Evolutionary conservation across 1,140 invertebrate species (phyloP), one percentile per base, ranked within the genome.

Genomic region (Stegodyphus dumicola): DNA sequence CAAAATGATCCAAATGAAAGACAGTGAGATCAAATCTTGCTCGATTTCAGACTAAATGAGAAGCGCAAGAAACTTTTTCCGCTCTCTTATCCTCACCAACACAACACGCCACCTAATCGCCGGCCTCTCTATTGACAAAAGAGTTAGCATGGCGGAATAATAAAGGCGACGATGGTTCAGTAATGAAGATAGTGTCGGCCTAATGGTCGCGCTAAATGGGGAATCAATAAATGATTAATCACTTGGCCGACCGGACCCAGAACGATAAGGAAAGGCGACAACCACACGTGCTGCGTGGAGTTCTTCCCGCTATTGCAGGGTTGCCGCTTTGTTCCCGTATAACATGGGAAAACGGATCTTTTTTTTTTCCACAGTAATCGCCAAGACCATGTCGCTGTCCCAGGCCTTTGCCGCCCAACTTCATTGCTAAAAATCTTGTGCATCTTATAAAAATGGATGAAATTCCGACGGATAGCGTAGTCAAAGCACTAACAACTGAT

Each of bases 151-250:
- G n/a, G 66, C 52, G 66, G 77, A 67, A 78, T 78, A 78, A 78
- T 78, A 78, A 78, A 78, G 77, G 77, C 77, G 77, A 17, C 65
- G 65, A 67, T 67, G 65, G 65, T 78, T 78, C 77, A 78, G 52
- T 78, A 78, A 78, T 78, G 77, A 78, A 78, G 77, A 78, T 78
- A 78, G 77, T 69, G 77, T 78, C 66, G 77, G n/a, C 77, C 66
- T 78, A 78, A 78, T 78, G 77, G 77, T 69, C 66, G 51, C 64
- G 66, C 77, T 54, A 78, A 78, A 78, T 78, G 77, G 77, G 77
- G 77, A 78, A 78, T 78, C 77, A 78, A 78, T 78, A 78, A 78
- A 78, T 78, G 77, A 78, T 78, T 78, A 78, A 78, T 78, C 77
- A 78, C 77, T 69, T 53, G 77, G 51, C 77, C 64, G 77, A 78